These are phyloP conservation scores for Serrognathus titanus DNA, from an alignment of 2,888 invertebrate genomes.

Conservation along the genomic window DNA sequence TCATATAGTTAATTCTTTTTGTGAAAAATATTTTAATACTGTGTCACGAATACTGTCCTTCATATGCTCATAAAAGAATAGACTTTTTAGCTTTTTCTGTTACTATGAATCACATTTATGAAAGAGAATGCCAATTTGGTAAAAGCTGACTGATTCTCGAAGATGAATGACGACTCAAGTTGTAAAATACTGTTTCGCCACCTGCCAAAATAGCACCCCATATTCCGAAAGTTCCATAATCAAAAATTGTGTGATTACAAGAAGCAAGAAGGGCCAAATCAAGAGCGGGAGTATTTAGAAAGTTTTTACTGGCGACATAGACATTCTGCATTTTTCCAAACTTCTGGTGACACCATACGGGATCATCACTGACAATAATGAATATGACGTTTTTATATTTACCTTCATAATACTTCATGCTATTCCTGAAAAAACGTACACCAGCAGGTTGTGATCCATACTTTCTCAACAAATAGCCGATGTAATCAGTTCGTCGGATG, in stretches of 20 bases:
- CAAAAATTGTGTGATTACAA: constrained; percentile 54
- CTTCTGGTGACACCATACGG: constrained; percentile 48
- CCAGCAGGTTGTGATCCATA: constrained; percentile 47
- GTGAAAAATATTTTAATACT: background rate
- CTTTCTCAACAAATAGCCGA: constrained; percentile 54
- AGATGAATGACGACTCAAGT: constrained; percentile 46
- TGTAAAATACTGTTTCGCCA: constrained; percentile 51
- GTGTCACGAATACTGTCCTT: background rate
- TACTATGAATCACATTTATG: constrained; percentile 9
- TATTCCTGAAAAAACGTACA: constrained; percentile 44
- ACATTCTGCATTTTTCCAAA: constrained; percentile 44
- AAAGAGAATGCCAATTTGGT: constrained; percentile 48
- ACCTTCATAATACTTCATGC: constrained; percentile 48
- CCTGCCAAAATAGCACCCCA: constrained; percentile 54
- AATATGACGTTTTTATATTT: constrained; percentile 47
- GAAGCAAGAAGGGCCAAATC: constrained; percentile 52
- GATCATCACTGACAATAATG: constrained; percentile 52
- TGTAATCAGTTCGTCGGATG: constrained; percentile 57
- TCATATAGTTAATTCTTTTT: too few species aligned
- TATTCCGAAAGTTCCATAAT: constrained; percentile 53
- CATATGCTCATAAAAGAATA: too few species aligned
- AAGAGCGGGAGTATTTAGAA: constrained; percentile 43
- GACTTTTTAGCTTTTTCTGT: background rate
- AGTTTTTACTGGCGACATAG: constrained; percentile 43
- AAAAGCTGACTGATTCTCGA: constrained; percentile 46